Percentiles rank a stretch among this genome's conserved stretches.
Evolutionary conservation across 2,888 invertebrate species (phyloP).

Genomic region (Chorisops tibialis): DNA sequence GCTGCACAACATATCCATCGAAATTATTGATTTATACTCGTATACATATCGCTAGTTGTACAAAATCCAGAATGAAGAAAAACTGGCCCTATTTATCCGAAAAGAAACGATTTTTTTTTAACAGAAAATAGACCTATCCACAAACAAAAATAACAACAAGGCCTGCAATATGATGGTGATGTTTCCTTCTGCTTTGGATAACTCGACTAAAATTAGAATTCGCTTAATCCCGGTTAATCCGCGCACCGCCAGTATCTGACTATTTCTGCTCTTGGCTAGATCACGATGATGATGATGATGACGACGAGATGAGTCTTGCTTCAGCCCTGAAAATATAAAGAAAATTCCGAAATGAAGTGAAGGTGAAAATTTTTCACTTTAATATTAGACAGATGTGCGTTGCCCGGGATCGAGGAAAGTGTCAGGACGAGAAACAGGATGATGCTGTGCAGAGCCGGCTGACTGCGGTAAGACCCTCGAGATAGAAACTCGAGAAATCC

Average conservation of each 20-base stretch:
- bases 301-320: no score
- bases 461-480: background rate
- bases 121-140: background rate
- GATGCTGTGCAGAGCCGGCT: conserved; percentile 1
- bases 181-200: conserved; percentile 8
- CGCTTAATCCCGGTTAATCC: conserved; percentile 46
- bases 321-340: background rate
- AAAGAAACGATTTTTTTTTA: background rate
- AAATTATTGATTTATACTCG: conserved; percentile 3
- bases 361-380: conserved; percentile 14
- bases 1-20: conserved; percentile 3
- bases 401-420: background rate
- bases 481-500: background rate
- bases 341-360: conserved; percentile 10
- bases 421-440: background rate
- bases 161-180: conserved; percentile 9
- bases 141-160: conserved; percentile 1
- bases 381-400: conserved; percentile 1
- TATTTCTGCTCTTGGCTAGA: conserved; percentile 6
- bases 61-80: background rate
- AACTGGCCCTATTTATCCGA: background rate
- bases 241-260: conserved; percentile 34
- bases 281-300: no score
- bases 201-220: conserved; percentile 34
- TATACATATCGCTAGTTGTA: background rate